Evolutionary conservation across 2,113 vertebrate species (phyloP).

Genomic region (Cryptotis parvus): DNA sequence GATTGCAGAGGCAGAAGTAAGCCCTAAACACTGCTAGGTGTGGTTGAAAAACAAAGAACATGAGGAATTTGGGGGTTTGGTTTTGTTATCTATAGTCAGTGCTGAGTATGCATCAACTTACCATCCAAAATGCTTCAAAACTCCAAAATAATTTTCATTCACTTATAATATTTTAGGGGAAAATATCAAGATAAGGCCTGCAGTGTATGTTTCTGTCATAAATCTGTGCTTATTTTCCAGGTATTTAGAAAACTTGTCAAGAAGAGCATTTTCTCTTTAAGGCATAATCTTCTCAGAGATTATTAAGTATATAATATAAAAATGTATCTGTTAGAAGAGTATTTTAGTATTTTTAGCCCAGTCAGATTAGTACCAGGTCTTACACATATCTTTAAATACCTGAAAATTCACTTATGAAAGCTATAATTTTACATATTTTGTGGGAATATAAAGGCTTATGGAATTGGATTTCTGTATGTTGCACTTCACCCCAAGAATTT

Average conservation of each 20-base stretch:
- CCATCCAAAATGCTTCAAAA: slow-evolving; percentile 29
- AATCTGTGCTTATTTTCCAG: neutral
- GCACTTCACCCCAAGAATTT: neutral
- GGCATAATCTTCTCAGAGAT: neutral
- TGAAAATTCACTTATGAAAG: neutral
- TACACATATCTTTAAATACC: neutral
- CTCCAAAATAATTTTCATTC: neutral
- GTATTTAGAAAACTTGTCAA: neutral
- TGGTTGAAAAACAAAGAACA: too few relatives aligned
- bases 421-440: neutral
- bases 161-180: neutral
- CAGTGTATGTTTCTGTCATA: neutral
- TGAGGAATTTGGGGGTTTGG: neutral
- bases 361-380: neutral
- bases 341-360: neutral
- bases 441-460: neutral
- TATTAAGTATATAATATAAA: neutral
- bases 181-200: neutral
- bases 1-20: too few relatives aligned
- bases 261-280: neutral
- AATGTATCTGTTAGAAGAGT: neutral
- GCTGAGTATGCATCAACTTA: neutral
- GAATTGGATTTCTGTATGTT: neutral
- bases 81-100: neutral
- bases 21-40: too few relatives aligned